phyloP scores from a whole-genome alignment of 2,888 invertebrate species.

The Cephus spinipes region DNA sequence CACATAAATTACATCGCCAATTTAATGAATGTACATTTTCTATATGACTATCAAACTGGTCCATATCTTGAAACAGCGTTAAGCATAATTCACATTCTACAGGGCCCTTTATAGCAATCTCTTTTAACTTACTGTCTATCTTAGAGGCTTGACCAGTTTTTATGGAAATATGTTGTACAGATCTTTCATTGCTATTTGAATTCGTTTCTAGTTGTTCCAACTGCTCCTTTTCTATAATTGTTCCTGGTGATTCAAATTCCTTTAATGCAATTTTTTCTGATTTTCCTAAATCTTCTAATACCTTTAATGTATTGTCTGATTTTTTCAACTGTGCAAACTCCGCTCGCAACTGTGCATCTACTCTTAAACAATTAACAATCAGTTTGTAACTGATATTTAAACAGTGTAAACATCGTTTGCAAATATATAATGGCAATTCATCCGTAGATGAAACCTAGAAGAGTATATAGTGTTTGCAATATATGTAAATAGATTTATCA shows the following conservation, averaged over 20 bases:
- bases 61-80: conserved; percentile 35
- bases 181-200: background rate
- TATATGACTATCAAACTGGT: conserved; percentile 39
- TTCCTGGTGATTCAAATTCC: background rate
- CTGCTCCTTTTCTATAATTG: background rate
- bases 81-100: conserved; percentile 41
- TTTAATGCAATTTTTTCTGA: background rate
- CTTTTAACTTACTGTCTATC: conserved; percentile 12
- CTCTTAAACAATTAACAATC: conserved; percentile 33
- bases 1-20: conserved; percentile 37
- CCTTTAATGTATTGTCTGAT: background rate
- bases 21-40: conserved; percentile 31
- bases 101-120: conserved; percentile 25
- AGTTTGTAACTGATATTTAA: conserved; percentile 46
- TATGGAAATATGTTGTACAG: background rate
- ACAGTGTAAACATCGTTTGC: conserved; percentile 37
- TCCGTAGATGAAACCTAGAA: conserved; percentile 37
- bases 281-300: background rate
- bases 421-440: conserved; percentile 39
- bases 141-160: conserved; percentile 5
- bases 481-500: conserved; percentile 9
- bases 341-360: conserved; percentile 34
- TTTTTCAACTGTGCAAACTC: conserved; percentile 14
- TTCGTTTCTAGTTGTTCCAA: background rate
- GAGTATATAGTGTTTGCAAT: conserved; percentile 3